phyloP scores from a whole-genome alignment of 2,888 invertebrate genomes.

The Tortrix viridana region DNA sequence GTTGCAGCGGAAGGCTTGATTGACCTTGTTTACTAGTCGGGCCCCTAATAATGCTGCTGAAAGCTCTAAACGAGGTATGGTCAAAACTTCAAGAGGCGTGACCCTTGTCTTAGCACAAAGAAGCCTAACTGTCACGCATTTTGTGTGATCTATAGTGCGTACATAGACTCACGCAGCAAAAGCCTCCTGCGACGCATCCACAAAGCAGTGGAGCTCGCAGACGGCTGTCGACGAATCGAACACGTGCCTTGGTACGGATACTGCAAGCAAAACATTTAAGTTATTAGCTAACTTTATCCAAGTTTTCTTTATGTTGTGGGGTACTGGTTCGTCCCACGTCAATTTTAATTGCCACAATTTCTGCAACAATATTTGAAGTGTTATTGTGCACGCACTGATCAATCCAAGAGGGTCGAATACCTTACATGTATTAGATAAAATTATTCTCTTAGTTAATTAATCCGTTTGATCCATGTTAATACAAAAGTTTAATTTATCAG shows the following conservation, averaged over 20 bases:
- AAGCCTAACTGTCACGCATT: too few relatives aligned
- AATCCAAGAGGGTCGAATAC: background rate
- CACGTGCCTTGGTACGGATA: background rate
- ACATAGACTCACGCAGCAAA: conserved; percentile 7
- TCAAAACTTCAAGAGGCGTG: too few relatives aligned
- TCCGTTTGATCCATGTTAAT: background rate
- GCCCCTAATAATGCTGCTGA: too few relatives aligned
- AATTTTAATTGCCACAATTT: background rate
- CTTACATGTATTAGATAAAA: background rate
- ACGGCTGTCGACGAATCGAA: background rate
- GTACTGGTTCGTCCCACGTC: conserved; percentile 1
- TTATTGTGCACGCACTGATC: background rate
- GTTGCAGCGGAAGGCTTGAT: conserved; percentile 11
- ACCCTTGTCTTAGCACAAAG: too few relatives aligned
- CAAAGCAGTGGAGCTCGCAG: conserved; percentile 5
- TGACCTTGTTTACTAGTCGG: conserved; percentile 9
- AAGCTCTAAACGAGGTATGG: too few relatives aligned
- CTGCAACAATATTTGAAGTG: conserved; percentile 7
- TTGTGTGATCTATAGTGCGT: background rate
- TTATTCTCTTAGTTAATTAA: background rate
- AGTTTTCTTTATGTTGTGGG: background rate
- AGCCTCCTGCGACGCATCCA: conserved; percentile 7
- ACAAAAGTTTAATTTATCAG: background rate
- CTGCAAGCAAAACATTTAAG: background rate
- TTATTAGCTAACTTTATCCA: background rate